Evolutionary conservation across 2,888 invertebrate genomes (phyloP).

Genomic region (Arrhopalites spinosus): DNA sequence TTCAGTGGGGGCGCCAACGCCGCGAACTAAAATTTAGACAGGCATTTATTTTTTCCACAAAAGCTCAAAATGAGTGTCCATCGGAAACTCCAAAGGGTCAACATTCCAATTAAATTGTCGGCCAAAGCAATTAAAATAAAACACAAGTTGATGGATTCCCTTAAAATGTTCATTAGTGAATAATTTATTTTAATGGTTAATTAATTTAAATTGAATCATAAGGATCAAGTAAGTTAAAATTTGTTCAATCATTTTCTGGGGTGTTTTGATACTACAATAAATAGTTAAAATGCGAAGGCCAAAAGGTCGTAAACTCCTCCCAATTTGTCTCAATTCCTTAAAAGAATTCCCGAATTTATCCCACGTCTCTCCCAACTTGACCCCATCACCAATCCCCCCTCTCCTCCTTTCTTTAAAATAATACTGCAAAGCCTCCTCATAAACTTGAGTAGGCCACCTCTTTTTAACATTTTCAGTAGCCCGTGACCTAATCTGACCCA

Average conservation of each 20-base stretch:
- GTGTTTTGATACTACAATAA: slow-evolving; percentile 18
- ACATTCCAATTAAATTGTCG: no score
- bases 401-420: background rate
- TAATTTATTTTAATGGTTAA: no score
- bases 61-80: no score
- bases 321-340: background rate
- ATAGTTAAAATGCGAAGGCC: background rate
- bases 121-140: no score
- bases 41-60: no score
- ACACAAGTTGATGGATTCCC: no score
- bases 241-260: slow-evolving; percentile 27
- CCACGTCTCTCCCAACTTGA: no score
- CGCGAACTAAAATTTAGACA: no score
- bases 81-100: no score
- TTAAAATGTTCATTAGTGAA: no score
- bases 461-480: background rate
- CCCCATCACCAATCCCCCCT: no score
- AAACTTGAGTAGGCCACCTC: background rate
- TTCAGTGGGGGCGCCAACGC: no score
- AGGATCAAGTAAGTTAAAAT: slow-evolving; percentile 8
- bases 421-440: background rate
- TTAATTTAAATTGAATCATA: background rate
- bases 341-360: background rate
- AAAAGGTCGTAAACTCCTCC: background rate
- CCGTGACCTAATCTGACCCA: background rate